A percentile compares a stretch with the other conserved stretches of the same genome.
Evolutionary conservation across 2,797 vertebrate genomes (phyloP).

Genomic region (Petrocephalus sullivani): DNA sequence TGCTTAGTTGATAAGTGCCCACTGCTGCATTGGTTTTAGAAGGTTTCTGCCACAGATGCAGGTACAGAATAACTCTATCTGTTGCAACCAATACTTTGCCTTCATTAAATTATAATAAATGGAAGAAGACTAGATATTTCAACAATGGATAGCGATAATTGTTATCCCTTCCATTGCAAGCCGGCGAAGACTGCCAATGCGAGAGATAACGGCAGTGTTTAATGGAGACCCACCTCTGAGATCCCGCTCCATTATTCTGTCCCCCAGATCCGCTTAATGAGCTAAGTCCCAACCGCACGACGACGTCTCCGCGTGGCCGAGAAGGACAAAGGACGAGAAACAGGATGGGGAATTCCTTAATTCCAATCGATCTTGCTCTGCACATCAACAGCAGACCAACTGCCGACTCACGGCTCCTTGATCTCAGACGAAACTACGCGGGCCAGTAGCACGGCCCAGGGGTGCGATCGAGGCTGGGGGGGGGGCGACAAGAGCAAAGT

Average conservation of each 20-base stretch:
- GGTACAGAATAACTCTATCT: constrained; percentile 18
- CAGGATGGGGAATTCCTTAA: background rate
- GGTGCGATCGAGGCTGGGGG: background rate
- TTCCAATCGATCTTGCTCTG: background rate
- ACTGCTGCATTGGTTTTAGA: constrained; percentile 9
- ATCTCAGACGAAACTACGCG: background rate
- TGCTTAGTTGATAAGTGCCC: constrained; percentile 42
- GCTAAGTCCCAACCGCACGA: background rate
- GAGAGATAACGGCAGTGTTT: constrained; percentile 5
- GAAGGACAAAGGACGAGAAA: background rate
- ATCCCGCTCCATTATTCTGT: background rate
- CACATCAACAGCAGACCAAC: background rate
- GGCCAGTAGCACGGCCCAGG: background rate
- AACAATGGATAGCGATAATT: background rate
- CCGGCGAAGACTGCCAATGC: background rate
- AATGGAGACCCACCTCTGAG: constrained; percentile 10
- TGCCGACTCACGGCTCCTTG: background rate
- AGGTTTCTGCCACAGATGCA: constrained; percentile 21
- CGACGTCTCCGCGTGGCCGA: background rate
- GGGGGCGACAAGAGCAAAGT: background rate
- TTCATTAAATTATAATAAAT: constrained; percentile 34
- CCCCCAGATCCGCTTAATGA: background rate
- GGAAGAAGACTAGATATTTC: constrained; percentile 12
- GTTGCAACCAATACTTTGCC: background rate
- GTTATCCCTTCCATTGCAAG: background rate